Percentiles rank a stretch among this genome's conserved stretches.
These are phyloP conservation scores for Tor tambroides DNA, from an alignment of 2,113 vertebrate genomes.

Conservation along the genomic window DNA sequence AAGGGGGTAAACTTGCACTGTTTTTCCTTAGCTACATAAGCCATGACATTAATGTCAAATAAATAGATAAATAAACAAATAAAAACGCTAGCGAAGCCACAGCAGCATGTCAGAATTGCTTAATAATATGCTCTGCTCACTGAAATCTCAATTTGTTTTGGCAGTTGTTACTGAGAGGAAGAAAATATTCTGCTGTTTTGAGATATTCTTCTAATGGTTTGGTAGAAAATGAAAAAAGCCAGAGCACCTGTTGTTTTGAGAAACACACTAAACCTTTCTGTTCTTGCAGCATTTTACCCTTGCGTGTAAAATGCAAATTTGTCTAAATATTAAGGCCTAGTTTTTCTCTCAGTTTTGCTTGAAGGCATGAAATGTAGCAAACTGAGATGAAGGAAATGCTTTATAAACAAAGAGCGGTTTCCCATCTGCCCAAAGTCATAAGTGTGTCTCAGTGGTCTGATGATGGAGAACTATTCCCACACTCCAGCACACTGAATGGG, in stretches of 20 bases:
- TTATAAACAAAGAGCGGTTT: constrained; percentile 35
- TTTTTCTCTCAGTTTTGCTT: neutral
- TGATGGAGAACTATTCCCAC: constrained; percentile 46
- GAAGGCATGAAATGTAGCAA: neutral
- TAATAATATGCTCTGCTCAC: neutral
- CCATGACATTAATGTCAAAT: too few relatives aligned
- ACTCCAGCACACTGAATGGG: constrained; percentile 44
- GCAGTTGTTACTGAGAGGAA: neutral
- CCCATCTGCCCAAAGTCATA: constrained; percentile 51
- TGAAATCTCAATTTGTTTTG: constrained; percentile 27
- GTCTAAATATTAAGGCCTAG: neutral
- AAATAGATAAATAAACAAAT: neutral
- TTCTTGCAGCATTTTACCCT: too few relatives aligned
- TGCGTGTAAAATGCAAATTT: neutral
- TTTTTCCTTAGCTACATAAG: neutral
- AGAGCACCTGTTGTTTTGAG: neutral
- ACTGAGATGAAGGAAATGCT: neutral
- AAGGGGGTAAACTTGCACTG: neutral
- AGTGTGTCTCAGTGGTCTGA: constrained; percentile 15
- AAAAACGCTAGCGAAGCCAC: neutral
- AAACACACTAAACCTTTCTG: neutral
- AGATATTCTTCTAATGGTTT: neutral
- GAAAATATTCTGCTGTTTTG: neutral
- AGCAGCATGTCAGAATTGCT: neutral
- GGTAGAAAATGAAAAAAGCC: neutral